Percentiles rank a stretch among this genome's conserved stretches.
Conservation (phyloP, 1,140 invertebrate genomes). For the Drosophila sucinea region DNA sequence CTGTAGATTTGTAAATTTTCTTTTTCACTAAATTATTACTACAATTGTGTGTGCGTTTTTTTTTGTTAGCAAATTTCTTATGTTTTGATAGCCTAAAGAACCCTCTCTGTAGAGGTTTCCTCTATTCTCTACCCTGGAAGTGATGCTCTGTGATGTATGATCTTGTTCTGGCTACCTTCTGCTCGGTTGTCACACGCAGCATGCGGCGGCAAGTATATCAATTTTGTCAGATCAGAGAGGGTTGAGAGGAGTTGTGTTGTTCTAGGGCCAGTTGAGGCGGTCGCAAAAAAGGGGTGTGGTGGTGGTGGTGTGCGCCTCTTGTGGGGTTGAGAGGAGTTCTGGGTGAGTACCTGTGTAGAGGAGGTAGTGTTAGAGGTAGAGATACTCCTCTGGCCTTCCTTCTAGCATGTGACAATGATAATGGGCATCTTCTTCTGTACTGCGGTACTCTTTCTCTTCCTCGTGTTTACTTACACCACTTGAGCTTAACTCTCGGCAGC, state of each 20-base stretch:
- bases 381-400: conserved; percentile 5
- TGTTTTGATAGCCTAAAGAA: conserved; percentile 3
- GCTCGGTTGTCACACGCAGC: conserved; percentile 39
- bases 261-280: conserved; percentile 19
- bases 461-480: conserved; percentile 77
- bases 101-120: not conserved
- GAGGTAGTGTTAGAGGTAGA: conserved; percentile 15
- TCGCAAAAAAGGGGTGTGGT: conserved; percentile 2
- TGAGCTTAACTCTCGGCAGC: conserved; percentile 64
- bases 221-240: conserved; percentile 44
- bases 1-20: not conserved
- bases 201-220: conserved; percentile 60
- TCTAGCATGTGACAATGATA: conserved; percentile 64
- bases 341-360: not conserved
- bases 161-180: conserved; percentile 9
- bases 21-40: not conserved
- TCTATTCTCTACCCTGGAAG: not conserved
- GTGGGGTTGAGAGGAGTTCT: conserved; percentile 1
- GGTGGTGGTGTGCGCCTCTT: conserved; percentile 14
- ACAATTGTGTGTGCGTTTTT: not conserved
- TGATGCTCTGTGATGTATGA: not conserved
- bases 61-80: not conserved
- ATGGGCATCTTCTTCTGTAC: conserved; percentile 17
- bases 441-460: conserved; percentile 25
- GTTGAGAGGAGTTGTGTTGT: conserved; percentile 18